A percentile compares a stretch with the other conserved stretches of the same genome.
Conservation (phyloP, 2,113 vertebrate genomes). For the Rafetus swinhoei region DNA sequence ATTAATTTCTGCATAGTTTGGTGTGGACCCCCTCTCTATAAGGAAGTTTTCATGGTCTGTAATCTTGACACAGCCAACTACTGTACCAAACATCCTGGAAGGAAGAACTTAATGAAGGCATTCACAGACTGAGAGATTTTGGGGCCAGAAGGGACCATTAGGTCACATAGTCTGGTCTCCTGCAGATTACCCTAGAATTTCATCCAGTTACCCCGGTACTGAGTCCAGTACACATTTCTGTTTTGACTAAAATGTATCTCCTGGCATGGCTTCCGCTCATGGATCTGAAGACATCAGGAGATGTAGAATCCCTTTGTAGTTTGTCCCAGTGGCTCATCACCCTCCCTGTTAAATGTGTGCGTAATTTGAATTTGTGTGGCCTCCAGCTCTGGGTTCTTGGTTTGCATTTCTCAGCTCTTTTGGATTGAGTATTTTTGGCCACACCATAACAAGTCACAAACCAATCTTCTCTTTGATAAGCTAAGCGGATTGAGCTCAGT, state of each 20-base stretch:
- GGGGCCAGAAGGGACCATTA: neutral
- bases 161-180: neutral
- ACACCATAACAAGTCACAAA: neutral
- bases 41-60: no score
- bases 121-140: neutral
- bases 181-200: neutral
- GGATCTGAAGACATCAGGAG: neutral
- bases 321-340: neutral
- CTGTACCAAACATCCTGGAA: no score
- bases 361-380: no score
- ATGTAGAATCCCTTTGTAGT: neutral
- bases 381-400: neutral
- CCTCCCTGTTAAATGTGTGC: no score
- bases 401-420: neutral
- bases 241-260: neutral
- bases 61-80: no score
- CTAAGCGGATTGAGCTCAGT: neutral
- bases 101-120: no score
- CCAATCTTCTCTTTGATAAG: neutral
- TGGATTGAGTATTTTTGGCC: neutral
- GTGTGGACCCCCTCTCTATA: no score
- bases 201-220: neutral
- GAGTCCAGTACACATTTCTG: neutral
- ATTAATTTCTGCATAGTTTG: neutral
- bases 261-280: neutral